Evolutionary conservation across 2,113 vertebrate genomes (phyloP).

Genomic region (Paracanthobrama guichenoti): DNA sequence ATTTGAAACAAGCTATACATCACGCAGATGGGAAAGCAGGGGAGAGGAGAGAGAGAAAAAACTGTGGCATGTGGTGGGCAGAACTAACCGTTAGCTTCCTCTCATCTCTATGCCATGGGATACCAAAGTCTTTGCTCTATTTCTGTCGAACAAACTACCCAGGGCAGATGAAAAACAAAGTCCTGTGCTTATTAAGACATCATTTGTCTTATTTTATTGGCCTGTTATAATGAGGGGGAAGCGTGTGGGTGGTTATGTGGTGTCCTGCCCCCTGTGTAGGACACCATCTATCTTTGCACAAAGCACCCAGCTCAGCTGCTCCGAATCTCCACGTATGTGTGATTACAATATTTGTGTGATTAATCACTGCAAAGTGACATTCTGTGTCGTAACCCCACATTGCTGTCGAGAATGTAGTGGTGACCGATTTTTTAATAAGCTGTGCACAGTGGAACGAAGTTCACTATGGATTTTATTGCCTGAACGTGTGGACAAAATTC

Average conservation of each 20-base stretch:
- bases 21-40: constrained; percentile 37
- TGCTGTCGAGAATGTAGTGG: neutral
- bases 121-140: constrained; percentile 11
- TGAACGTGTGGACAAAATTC: neutral
- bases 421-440: constrained; percentile 23
- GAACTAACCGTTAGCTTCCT: constrained; percentile 27
- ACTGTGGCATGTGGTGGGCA: neutral
- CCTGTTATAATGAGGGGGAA: constrained; percentile 14
- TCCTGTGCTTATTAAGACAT: constrained; percentile 30
- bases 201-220: constrained; percentile 41
- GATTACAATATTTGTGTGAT: constrained; percentile 42
- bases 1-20: constrained; percentile 59
- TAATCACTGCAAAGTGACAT: constrained; percentile 28
- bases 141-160: constrained; percentile 1
- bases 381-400: constrained; percentile 21
- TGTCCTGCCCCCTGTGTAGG: constrained; percentile 18
- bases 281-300: constrained; percentile 39
- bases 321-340: constrained; percentile 26
- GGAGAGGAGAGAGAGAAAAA: neutral
- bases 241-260: constrained; percentile 12
- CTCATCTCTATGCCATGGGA: constrained; percentile 15
- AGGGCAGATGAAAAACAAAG: neutral
- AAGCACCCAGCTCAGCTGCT: constrained; percentile 29
- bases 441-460: constrained; percentile 1
- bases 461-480: constrained; percentile 11